Base-by-base conservation (phyloP, 2,797 vertebrate genomes). In the Lutra lutra region DNA sequence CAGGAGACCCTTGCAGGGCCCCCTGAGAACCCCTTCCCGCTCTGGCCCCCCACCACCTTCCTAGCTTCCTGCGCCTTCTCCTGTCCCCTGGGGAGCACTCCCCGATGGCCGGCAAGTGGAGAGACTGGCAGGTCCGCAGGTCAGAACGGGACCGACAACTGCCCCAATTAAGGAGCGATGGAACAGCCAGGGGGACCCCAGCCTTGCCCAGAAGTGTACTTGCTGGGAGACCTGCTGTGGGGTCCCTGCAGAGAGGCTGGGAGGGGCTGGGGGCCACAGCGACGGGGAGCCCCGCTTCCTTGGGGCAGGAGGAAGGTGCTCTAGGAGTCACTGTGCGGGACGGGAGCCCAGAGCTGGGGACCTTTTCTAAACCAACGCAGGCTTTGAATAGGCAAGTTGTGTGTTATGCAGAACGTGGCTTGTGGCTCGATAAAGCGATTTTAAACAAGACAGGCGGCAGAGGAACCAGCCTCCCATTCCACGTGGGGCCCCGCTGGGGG, bases 31-130 rank as follows among this genome's bases (percentile, higher is more conserved):
- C 13, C 27, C 82, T n/a, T 25, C 72, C 38, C 14, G 2, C 11
- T 78, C 7, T 2, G 7, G 14, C 9, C 15, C 48, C 40, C 17
- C 27, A 29, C 29, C 25, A 5, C 29, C 73, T 56, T 17, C 73
- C 86, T 12, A 25, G 32, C 56, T 43, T 46, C 43, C 66, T 51
- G 20, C 7, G 35, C 38, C 75, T 25, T 14, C 18, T 3, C 64
- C 18, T 15, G n/a, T 20, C 17, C 35, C 11, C 27, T 0, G 1
- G 29, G 12, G 48, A 27, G 58, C 13, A 46, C 43, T 21, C 72
- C n/a, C 1, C 25, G 14, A 17, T n/a, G 15, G n/a, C 29, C 1
- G 62, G 0, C 11, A 8, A 32, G 38, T 0, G 1, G 27, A 7
- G 32, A 14, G 5, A 40, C 51, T 1, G 14, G 3, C 48, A 1